Evolutionary conservation across 1,140 invertebrate species (phyloP), one percentile per base, ranked within the genome.

Genomic region (Ridgeia piscesae): DNA sequence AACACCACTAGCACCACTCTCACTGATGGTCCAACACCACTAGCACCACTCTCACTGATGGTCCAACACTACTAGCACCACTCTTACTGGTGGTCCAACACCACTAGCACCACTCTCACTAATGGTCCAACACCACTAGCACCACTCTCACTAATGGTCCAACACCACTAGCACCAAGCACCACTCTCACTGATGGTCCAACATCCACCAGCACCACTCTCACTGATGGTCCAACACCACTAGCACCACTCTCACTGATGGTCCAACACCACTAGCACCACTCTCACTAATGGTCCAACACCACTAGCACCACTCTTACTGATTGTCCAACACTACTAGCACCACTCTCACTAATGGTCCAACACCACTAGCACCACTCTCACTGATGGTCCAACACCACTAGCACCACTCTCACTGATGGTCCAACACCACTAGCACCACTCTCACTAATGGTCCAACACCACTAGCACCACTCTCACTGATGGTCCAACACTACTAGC

Each of bases 11-110:
- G 6, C 58, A 77, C 17, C 58, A 77, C 14, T 14, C 42, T 94
- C 94, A 91, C 92, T 95, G 14, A 95, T 96, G 95, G 95, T 95
- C n/a, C n/a, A n/a, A 90, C 48, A 50, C 21, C 48, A 50, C 21
- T 50, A 11, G 21, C 48, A 50, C 8, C 48, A 50, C 48, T 50
- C 21, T 21, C 48, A 50, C 48, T 50, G 21, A 11, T 50, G 58
- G 2, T 77, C 58, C 58, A 77, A 77, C 58, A 77, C 8, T 31
- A 14, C 8, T 4, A 77, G 58, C 58, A 77, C 11, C 27, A 77
- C 58, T 27, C 27, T 21, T 21, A 77, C 58, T 27, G 6, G 11
- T 77, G 27, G 11, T 77, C 58, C 27, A 77, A 14, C 8, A 14
- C 58, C 58, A 77, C 58, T 14, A 14, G 6, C 58, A 77, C 17